phyloP scores from a whole-genome alignment of 1,140 invertebrate genomes.

The Dufourea novaeangliae region DNA sequence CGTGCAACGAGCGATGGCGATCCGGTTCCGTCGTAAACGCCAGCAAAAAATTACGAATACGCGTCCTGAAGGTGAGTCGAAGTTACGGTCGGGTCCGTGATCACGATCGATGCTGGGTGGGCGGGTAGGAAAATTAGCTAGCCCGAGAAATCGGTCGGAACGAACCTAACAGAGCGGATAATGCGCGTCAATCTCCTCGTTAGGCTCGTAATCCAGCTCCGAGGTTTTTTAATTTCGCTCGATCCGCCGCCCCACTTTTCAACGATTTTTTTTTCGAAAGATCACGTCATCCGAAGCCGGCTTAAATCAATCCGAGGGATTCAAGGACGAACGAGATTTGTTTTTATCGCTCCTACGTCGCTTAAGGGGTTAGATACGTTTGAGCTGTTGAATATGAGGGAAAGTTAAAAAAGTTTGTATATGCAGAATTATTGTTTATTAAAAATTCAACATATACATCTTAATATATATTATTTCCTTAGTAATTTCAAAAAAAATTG shows the following conservation, averaged over 20 bases:
- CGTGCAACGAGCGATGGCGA: not conserved
- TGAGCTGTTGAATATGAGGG: too few relatives aligned
- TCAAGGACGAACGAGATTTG: constrained; percentile 9
- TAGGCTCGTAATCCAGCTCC: constrained; percentile 57
- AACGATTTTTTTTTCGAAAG: constrained; percentile 40
- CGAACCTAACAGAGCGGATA: constrained; percentile 48
- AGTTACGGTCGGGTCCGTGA: not conserved
- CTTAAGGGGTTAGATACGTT: too few relatives aligned
- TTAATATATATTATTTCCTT: too few relatives aligned
- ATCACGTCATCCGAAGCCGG: constrained; percentile 40
- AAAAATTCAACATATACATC: too few relatives aligned
- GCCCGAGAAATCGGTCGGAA: constrained; percentile 51
- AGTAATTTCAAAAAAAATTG: too few relatives aligned
- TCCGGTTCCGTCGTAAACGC: constrained; percentile 14
- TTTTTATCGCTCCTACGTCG: not conserved
- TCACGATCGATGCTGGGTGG: too few relatives aligned
- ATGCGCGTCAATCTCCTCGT: constrained; percentile 59
- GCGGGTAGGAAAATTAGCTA: constrained; percentile 47
- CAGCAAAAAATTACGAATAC: not conserved
- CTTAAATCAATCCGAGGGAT: constrained; percentile 5
- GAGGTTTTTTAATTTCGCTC: constrained; percentile 57
- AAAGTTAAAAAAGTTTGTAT: too few relatives aligned
- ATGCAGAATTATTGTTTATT: too few relatives aligned
- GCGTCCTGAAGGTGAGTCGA: not conserved
- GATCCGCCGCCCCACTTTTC: constrained; percentile 14